phyloP scores from a whole-genome alignment of 2,888 invertebrate species.

The Nebria brevicollis region DNA sequence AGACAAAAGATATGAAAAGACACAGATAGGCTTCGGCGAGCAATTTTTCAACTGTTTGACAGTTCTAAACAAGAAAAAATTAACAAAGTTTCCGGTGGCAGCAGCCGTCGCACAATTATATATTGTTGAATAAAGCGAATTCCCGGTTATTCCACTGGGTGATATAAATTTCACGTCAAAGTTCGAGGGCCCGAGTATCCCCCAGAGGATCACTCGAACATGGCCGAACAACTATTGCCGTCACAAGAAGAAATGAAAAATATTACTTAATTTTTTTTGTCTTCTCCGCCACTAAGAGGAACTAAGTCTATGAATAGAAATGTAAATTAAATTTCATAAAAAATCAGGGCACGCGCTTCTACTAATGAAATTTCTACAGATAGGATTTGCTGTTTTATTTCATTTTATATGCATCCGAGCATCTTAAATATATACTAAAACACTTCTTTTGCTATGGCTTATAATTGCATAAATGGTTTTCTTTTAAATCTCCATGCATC shows the following conservation, averaged over 20 bases:
- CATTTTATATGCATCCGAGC: not conserved
- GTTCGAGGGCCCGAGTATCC: slow-evolving; percentile 19
- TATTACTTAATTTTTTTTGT: slow-evolving; percentile 6
- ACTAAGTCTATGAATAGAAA: not conserved
- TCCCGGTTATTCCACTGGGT: slow-evolving; percentile 33
- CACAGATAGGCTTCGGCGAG: slow-evolving; percentile 20
- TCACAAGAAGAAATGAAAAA: slow-evolving; percentile 16
- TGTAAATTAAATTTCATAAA: not conserved
- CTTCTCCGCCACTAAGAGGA: not conserved
- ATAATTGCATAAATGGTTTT: too few relatives aligned
- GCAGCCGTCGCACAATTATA: slow-evolving; percentile 35
- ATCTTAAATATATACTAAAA: not conserved
- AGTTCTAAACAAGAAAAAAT: slow-evolving; percentile 46
- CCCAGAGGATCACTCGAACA: slow-evolving; percentile 21
- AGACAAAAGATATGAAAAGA: not conserved
- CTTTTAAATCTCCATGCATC: not conserved
- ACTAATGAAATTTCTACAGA: not conserved
- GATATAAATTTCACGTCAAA: slow-evolving; percentile 40
- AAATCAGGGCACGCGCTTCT: not conserved
- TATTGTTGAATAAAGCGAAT: slow-evolving; percentile 26
- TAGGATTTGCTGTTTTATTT: not conserved
- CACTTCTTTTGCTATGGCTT: too few relatives aligned
- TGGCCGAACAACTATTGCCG: slow-evolving; percentile 11
- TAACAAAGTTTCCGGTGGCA: slow-evolving; percentile 34
- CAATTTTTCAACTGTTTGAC: slow-evolving; percentile 41